These are phyloP conservation scores for Penaeus vannamei DNA, from an alignment of 1,140 invertebrate species.

Conservation along the genomic window DNA sequence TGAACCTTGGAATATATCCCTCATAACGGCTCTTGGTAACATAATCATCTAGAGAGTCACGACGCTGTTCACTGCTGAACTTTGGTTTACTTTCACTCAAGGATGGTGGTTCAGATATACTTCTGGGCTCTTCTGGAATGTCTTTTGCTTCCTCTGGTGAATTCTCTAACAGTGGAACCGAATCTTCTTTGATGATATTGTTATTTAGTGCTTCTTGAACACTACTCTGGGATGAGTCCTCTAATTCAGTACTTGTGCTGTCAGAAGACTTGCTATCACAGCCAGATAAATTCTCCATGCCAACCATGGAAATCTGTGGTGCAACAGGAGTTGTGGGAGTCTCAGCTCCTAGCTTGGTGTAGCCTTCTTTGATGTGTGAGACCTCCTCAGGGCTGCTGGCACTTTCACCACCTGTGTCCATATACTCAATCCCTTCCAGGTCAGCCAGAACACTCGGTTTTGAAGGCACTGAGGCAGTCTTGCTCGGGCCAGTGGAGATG, in stretches of 20 bases:
- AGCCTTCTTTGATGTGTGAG: constrained; percentile 40
- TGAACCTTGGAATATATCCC: constrained; percentile 79
- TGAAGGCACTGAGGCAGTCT: constrained; percentile 55
- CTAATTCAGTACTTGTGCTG: constrained; percentile 44
- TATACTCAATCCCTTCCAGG: constrained; percentile 79
- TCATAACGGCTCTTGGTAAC: constrained; percentile 72
- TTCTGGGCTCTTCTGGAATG: constrained; percentile 17
- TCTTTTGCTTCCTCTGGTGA: background rate
- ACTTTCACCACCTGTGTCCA: constrained; percentile 75
- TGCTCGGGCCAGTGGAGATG: constrained; percentile 51
- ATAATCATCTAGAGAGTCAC: constrained; percentile 52
- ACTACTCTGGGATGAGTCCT: constrained; percentile 50
- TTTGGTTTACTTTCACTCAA: constrained; percentile 24
- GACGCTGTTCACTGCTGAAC: constrained; percentile 48
- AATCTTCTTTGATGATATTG: background rate
- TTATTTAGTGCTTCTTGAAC: constrained; percentile 49
- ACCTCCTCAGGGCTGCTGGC: constrained; percentile 68
- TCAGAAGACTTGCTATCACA: constrained; percentile 25
- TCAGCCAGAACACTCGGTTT: constrained; percentile 68
- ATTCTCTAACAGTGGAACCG: background rate
- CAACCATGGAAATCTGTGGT: constrained; percentile 52
- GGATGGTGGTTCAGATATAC: constrained; percentile 53
- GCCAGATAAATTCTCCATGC: background rate
- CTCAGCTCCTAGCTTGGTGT: constrained; percentile 52
- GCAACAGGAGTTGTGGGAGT: constrained; percentile 49